Conservation (phyloP, 1,140 invertebrate species). For the Macrobrachium nipponense region DNA sequence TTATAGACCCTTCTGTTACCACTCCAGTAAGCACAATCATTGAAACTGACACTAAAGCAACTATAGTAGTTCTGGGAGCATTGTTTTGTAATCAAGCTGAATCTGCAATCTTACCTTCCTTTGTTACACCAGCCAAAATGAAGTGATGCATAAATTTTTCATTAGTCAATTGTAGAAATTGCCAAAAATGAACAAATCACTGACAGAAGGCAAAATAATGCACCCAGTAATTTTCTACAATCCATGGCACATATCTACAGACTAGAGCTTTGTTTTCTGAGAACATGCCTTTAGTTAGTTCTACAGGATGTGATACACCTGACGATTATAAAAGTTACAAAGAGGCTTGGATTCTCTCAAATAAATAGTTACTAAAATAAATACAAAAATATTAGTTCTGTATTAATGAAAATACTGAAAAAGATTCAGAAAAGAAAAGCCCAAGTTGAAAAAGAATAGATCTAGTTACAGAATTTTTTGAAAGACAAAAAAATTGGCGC, state of each 20-base stretch:
- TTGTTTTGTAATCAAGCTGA: too few species aligned
- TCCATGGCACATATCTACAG: constrained; percentile 57
- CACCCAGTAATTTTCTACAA: neutral
- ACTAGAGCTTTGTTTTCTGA: constrained; percentile 55
- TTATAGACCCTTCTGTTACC: too few species aligned
- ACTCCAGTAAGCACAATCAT: too few species aligned
- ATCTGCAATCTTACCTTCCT: too few species aligned
- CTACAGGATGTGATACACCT: constrained; percentile 2
- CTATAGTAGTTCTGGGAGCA: too few species aligned
- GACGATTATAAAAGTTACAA: constrained; percentile 8
- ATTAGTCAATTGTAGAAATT: neutral
- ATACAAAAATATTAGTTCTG: constrained; percentile 53
- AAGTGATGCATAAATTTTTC: neutral
- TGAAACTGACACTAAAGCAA: too few species aligned
- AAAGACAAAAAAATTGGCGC: neutral
- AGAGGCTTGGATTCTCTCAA: constrained; percentile 40
- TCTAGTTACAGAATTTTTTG: constrained; percentile 11
- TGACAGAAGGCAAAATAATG: constrained; percentile 7
- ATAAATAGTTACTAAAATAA: constrained; percentile 52
- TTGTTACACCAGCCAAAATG: too few species aligned
- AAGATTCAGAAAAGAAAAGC: neutral
- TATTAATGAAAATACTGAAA: constrained; percentile 34
- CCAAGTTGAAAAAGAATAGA: constrained; percentile 11
- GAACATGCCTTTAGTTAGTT: constrained; percentile 40
- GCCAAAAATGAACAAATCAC: neutral